Evolutionary conservation across 2,888 invertebrate genomes (phyloP), one percentile per base, ranked within the genome.

Genomic region (Anoplius nigerrimus): DNA sequence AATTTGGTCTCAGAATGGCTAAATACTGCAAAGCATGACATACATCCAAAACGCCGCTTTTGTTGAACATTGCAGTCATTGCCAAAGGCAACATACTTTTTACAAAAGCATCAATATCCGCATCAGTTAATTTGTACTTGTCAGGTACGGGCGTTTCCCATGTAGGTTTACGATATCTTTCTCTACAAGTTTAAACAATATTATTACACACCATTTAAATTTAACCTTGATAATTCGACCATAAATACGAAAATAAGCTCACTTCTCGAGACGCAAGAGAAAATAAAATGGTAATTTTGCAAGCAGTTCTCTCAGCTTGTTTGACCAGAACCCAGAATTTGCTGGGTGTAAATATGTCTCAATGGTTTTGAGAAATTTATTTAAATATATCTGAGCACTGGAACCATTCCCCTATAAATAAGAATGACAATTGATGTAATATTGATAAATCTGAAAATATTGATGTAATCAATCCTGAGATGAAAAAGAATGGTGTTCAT

Each of bases 341-440:
- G 97, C 97, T 60, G 96, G 96, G 89, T 98, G 95, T 80, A 95
- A 93, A 89, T 96, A 98, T 3, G 96, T 95, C 87, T 96, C 95
- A 2, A 97, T 90, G 0, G 95, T 94, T 76, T 93, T 94, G 84
- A 98, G 92, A 84, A 98, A 93, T 80, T 94, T 94, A 65, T 93
- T 92, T 60, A 98, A 90, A 82, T 96, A 93, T 58, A 91, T 91
- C 84, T 95, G 92, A 0, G 93, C 92, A 58, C 91, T 90, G 18
- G 93, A 93, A 58, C 92, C 91, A 0, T 94, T 93, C 53, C 77
- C 77, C 77, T 77, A 8, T 13, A 74, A 68, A 51, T 24, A 62
- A 57, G 60, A 24, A 45, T 13, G 2, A 58, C n/a, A 45, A 34
- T 8, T 48, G 16, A 58, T 45, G 11, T 24, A 56, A 42, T 4